A percentile compares a stretch with the other conserved stretches of the same genome.
phyloP scores from a whole-genome alignment of 1,140 invertebrate genomes.

The Rhyzopertha dominica region DNA sequence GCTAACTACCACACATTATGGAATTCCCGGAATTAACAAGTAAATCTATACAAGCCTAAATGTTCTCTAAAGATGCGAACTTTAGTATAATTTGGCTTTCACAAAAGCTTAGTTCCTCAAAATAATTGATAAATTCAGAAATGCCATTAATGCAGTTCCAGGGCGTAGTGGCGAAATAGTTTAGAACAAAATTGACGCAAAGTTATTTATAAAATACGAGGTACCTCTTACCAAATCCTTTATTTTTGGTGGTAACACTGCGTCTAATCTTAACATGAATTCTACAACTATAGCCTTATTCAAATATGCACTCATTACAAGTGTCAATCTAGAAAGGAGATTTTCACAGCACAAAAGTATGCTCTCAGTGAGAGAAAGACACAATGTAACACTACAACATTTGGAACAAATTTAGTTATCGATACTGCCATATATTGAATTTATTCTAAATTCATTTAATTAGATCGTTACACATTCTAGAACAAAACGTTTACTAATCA shows the following conservation, averaged over 20 bases:
- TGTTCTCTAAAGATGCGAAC: not conserved
- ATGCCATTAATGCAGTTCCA: not conserved
- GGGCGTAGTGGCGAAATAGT: not conserved
- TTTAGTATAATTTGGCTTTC: not conserved
- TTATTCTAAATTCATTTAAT: no score
- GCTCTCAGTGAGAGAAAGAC: no score
- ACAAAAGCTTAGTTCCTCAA: not conserved
- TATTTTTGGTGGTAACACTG: not conserved
- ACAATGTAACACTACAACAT: no score
- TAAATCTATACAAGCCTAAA: not conserved
- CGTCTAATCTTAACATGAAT: not conserved
- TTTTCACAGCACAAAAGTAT: no score
- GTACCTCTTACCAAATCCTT: not conserved
- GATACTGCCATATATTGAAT: no score
- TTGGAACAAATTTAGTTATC: no score
- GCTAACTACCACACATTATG: not conserved
- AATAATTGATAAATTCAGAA: conserved; percentile 1
- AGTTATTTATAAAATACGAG: not conserved
- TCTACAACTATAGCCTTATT: no score
- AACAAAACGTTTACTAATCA: no score
- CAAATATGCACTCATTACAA: not conserved
- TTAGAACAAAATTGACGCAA: not conserved
- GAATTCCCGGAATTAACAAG: not conserved
- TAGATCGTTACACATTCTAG: no score
- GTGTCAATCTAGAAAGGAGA: conserved; percentile 1